phyloP scores from a whole-genome alignment of 1,140 invertebrate species.

The Macrostomum lignano region DNA sequence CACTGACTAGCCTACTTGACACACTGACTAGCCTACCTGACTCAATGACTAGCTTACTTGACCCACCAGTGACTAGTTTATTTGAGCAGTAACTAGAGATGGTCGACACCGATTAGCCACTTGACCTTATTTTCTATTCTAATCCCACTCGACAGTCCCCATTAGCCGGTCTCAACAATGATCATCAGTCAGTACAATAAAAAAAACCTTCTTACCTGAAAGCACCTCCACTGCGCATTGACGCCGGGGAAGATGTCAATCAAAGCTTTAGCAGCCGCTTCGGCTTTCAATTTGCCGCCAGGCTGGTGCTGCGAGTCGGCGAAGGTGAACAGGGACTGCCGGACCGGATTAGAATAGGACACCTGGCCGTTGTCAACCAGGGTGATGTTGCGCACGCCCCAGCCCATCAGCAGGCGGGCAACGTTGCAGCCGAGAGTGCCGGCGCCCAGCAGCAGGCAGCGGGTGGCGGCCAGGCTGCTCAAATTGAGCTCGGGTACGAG shows the following conservation, averaged over 20 bases:
- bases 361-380: constrained; percentile 69
- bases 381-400: constrained; percentile 68
- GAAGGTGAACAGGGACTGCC: constrained; percentile 60
- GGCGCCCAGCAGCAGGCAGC: constrained; percentile 67
- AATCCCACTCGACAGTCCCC: too few species aligned
- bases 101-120: too few species aligned
- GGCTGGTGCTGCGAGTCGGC: constrained; percentile 42
- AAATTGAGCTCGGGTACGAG: constrained; percentile 62
- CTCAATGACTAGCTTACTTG: too few species aligned
- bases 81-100: too few species aligned
- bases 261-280: constrained; percentile 51
- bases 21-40: too few species aligned
- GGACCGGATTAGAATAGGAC: constrained; percentile 78
- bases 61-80: too few species aligned
- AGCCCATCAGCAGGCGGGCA: constrained; percentile 58
- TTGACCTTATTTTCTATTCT: too few species aligned
- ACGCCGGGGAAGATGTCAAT: constrained; percentile 55
- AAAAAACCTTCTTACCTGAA: constrained; percentile 18
- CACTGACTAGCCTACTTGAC: too few species aligned
- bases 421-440: constrained; percentile 90
- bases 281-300: constrained; percentile 48
- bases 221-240: constrained; percentile 10
- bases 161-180: too few species aligned
- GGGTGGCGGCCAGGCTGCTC: constrained; percentile 43
- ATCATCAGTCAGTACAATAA: too few species aligned